Conservation (phyloP, 2,797 vertebrate genomes). For the Sebastes taczanowskii region DNA sequence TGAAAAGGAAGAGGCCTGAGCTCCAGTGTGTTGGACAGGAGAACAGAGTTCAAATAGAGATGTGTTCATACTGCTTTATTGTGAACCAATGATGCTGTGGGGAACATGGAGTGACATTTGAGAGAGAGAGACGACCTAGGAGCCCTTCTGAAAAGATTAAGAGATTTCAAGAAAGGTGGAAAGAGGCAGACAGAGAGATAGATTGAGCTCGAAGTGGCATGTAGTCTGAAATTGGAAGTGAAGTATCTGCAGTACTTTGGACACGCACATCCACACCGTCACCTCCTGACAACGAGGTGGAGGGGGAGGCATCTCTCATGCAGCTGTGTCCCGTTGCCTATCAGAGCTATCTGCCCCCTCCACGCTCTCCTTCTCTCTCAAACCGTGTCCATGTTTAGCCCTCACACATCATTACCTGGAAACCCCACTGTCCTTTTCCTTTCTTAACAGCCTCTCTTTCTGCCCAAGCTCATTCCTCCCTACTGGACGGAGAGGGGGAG, state of each 20-base stretch:
- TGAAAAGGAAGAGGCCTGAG: not conserved
- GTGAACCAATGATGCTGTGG: slow-evolving; percentile 11
- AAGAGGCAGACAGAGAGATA: slow-evolving; percentile 33
- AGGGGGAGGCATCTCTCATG: slow-evolving; percentile 26
- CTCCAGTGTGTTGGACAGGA: not conserved
- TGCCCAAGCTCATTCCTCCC: slow-evolving; percentile 39
- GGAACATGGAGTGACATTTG: slow-evolving; percentile 30
- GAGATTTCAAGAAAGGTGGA: slow-evolving; percentile 49
- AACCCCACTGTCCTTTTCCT: slow-evolving; percentile 46
- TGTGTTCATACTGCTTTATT: slow-evolving; percentile 17
- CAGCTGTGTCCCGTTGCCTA: slow-evolving; percentile 49
- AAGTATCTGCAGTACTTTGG: slow-evolving; percentile 55
- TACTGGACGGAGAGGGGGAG: slow-evolving; percentile 27
- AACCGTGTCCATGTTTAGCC: slow-evolving; percentile 49
- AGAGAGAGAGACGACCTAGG: slow-evolving; percentile 7
- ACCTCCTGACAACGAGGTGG: not conserved
- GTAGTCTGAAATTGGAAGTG: slow-evolving; percentile 67
- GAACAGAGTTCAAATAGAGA: slow-evolving; percentile 25
- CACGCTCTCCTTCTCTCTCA: slow-evolving; percentile 13
- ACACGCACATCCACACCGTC: not conserved
- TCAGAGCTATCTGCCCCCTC: slow-evolving; percentile 42
- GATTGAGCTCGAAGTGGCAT: slow-evolving; percentile 57
- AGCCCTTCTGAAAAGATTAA: slow-evolving; percentile 53
- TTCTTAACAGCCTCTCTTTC: slow-evolving; percentile 43
- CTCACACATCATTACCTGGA: slow-evolving; percentile 69